Evolutionary conservation across 2,113 vertebrate genomes (phyloP).

Genomic region (Aphelocoma coerulescens): DNA sequence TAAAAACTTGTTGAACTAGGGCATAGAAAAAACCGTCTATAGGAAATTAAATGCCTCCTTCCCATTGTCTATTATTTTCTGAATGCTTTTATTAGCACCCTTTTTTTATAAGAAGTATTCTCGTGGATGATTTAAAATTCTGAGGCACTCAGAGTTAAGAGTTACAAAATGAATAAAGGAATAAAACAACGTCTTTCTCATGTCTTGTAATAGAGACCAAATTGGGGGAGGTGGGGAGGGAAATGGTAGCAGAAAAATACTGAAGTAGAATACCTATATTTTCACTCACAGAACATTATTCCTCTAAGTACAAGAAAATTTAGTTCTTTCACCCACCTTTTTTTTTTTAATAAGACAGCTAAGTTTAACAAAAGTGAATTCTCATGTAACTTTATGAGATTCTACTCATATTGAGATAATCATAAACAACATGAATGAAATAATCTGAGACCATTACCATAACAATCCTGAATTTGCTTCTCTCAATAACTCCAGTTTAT

Average conservation of each 20-base stretch:
- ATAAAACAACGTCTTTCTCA: neutral
- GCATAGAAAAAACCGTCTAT: neutral
- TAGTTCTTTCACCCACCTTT: neutral
- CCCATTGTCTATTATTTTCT: neutral
- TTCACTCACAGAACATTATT: neutral
- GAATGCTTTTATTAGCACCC: neutral
- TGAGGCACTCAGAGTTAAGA: neutral
- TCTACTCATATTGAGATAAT: neutral
- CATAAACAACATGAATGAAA: neutral
- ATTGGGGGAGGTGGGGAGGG: accelerated
- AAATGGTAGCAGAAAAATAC: neutral
- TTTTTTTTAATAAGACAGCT: neutral
- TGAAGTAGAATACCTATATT: neutral
- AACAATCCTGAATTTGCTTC: neutral
- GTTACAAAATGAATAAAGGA: neutral
- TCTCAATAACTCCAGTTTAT: neutral
- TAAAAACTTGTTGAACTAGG: neutral
- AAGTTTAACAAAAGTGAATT: neutral
- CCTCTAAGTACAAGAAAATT: neutral
- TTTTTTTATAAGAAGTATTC: neutral
- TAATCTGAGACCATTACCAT: neutral
- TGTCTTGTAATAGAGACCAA: neutral
- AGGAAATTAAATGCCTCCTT: neutral
- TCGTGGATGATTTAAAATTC: neutral
- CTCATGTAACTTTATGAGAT: neutral